These are phyloP conservation scores for Notechis scutatus DNA, from an alignment of 2,113 vertebrate genomes.

Conservation along the genomic window DNA sequence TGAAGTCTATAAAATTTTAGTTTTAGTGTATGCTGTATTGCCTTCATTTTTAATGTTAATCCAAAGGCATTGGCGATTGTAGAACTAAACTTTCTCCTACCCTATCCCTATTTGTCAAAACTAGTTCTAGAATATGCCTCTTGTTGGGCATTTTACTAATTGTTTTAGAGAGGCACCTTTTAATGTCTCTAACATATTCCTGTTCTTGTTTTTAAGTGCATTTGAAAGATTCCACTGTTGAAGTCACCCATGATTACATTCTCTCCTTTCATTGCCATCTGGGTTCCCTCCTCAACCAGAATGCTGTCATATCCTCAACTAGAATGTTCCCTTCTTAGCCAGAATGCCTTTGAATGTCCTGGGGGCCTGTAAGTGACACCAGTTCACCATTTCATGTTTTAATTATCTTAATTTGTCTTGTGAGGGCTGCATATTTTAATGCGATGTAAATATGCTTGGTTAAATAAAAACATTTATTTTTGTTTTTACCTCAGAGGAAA, in stretches of 20 bases:
- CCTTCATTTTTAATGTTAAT: background rate
- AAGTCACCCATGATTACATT: background rate
- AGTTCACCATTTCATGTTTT: background rate
- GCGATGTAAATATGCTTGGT: background rate
- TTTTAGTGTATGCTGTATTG: background rate
- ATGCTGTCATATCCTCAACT: too few species aligned
- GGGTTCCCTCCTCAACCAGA: background rate
- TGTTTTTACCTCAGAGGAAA: background rate
- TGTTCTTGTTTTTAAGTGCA: background rate
- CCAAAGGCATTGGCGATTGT: background rate
- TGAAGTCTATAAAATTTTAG: background rate
- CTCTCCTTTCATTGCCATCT: background rate
- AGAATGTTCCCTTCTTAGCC: background rate
- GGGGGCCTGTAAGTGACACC: background rate
- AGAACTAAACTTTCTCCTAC: background rate
- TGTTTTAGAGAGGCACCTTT: background rate
- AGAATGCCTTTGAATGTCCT: background rate
- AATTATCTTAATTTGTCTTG: background rate
- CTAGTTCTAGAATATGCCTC: background rate
- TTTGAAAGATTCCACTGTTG: background rate
- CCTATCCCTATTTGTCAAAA: background rate
- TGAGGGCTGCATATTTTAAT: background rate
- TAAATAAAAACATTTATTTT: background rate
- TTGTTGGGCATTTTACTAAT: background rate
- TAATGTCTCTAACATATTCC: background rate